A percentile compares a stretch with the other conserved stretches of the same genome.
Evolutionary conservation across 2,888 invertebrate species (phyloP).

Genomic region (Harpalus rubripes): DNA sequence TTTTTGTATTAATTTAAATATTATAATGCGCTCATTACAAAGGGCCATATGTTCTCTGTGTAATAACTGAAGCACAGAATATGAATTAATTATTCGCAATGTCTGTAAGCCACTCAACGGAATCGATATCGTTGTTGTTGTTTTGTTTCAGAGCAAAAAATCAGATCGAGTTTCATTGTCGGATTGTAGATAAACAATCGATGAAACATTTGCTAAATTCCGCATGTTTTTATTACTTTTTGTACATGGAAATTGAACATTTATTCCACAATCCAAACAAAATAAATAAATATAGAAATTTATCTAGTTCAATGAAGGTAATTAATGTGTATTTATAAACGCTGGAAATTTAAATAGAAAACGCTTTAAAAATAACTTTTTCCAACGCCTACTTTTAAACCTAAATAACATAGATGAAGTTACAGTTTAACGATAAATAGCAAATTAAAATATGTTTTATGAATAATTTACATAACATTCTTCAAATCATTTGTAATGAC

Average conservation of each 20-base stretch:
- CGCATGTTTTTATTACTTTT: not conserved
- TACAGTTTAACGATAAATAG: no score
- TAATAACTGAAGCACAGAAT: not conserved
- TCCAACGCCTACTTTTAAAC: not conserved
- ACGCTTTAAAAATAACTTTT: not conserved
- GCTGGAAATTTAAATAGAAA: not conserved
- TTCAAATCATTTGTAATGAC: no score
- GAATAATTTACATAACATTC: no score
- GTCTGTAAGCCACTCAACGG: slow-evolving; percentile 1
- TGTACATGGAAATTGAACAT: not conserved
- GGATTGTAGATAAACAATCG: not conserved
- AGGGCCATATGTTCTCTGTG: not conserved
- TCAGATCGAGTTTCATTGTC: not conserved
- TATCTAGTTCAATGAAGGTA: slow-evolving; percentile 1
- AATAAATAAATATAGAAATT: not conserved
- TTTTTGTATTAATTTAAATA: not conserved
- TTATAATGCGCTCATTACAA: not conserved
- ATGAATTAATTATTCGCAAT: slow-evolving; percentile 3
- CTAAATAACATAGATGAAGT: no score
- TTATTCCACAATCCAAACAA: not conserved
- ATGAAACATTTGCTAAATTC: not conserved
- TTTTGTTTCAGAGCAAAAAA: not conserved
- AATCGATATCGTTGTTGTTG: not conserved
- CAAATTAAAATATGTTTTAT: no score
- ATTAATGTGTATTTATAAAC: not conserved